Conservation (phyloP, 2,797 vertebrate species). For the Prunella strophiata region DNA sequence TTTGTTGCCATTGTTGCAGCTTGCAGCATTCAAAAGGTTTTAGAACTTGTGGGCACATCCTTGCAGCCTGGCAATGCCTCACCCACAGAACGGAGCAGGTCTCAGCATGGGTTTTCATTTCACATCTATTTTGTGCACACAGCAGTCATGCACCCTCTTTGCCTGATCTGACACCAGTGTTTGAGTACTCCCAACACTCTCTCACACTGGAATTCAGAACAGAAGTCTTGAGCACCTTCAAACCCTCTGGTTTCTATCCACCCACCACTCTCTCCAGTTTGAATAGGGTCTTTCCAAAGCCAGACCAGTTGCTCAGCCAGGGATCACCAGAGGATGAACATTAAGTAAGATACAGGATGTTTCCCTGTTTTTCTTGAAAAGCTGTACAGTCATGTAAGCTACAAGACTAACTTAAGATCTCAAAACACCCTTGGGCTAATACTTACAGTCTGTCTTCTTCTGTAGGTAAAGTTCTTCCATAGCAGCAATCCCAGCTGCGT, state of each 20-base stretch:
- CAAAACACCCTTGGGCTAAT: neutral
- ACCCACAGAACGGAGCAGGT: neutral
- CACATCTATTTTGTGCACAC: neutral
- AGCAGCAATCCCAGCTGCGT: conserved; percentile 92
- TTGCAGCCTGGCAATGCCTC: neutral
- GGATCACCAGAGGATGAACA: neutral
- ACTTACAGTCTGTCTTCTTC: conserved; percentile 92
- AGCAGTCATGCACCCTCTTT: neutral
- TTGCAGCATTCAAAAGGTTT: neutral
- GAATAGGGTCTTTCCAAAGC: neutral
- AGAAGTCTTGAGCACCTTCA: neutral
- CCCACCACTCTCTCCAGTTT: neutral
- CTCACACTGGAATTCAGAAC: neutral
- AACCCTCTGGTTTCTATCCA: neutral
- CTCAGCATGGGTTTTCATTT: neutral
- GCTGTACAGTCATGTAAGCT: neutral
- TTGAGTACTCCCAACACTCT: neutral
- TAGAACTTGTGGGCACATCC: neutral
- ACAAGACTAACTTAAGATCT: neutral
- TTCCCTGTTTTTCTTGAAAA: neutral
- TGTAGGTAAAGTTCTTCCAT: conserved; percentile 97
- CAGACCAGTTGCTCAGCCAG: neutral
- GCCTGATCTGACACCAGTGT: neutral
- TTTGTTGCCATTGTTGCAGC: neutral
- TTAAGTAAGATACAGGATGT: neutral